Percentiles rank a stretch among this genome's conserved stretches.
These are phyloP conservation scores for Harpegnathos saltator DNA, from an alignment of 1,140 invertebrate genomes.

Conservation along the genomic window DNA sequence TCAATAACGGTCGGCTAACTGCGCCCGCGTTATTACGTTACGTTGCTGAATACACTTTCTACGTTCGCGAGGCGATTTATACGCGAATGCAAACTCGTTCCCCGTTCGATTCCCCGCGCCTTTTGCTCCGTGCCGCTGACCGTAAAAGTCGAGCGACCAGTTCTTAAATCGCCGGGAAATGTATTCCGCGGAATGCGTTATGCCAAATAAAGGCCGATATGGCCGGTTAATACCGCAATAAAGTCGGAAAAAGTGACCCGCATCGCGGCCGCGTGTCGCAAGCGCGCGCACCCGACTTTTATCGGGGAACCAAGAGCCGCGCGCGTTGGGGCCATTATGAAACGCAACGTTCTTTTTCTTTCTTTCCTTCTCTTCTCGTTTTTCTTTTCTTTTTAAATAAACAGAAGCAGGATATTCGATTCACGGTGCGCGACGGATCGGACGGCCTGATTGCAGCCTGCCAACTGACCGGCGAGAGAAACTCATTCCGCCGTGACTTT, in stretches of 20 bases:
- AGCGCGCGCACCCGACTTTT: slow-evolving; percentile 31
- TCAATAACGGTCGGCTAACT: slow-evolving; percentile 4
- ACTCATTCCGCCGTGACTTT: slow-evolving; percentile 9
- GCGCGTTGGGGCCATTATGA: neutral
- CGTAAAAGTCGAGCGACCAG: slow-evolving; percentile 63
- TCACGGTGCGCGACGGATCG: neutral
- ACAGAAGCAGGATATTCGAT: slow-evolving; percentile 16
- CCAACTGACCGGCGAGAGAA: neutral
- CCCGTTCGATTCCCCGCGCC: slow-evolving; percentile 26
- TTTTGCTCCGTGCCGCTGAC: slow-evolving; percentile 7
- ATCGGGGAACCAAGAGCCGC: slow-evolving; percentile 38
- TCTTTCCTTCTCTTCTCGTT: too few species aligned
- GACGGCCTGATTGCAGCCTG: slow-evolving; percentile 1
- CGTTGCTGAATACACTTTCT: slow-evolving; percentile 35
- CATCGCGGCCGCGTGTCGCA: slow-evolving; percentile 21
- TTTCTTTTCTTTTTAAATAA: slow-evolving; percentile 11
- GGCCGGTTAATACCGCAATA: slow-evolving; percentile 34
- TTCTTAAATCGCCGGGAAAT: slow-evolving; percentile 67
- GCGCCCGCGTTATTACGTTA: neutral
- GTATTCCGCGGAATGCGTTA: slow-evolving; percentile 19
- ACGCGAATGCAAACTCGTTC: slow-evolving; percentile 45
- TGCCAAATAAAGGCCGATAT: slow-evolving; percentile 66
- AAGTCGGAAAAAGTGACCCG: slow-evolving; percentile 55
- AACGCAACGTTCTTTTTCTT: slow-evolving; percentile 2
- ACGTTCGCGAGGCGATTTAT: slow-evolving; percentile 20